Percentiles rank a stretch among this genome's conserved stretches.
These are phyloP conservation scores for Pitta sordida DNA, from an alignment of 2,113 vertebrate genomes.

Conservation along the genomic window DNA sequence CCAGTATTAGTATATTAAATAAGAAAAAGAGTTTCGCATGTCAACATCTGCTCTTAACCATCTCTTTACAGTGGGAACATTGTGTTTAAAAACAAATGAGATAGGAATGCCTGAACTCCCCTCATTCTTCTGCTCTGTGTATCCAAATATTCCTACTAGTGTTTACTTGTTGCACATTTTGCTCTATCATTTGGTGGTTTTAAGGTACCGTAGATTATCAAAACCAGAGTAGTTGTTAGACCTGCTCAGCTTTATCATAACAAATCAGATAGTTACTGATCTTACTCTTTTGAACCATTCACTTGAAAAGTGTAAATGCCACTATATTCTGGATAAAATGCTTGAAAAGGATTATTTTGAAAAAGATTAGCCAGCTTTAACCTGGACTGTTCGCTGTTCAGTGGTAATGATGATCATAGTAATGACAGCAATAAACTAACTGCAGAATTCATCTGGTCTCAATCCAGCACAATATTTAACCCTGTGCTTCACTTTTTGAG, in stretches of 20 bases:
- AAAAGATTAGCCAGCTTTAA: neutral
- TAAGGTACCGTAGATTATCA: neutral
- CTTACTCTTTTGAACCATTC: neutral
- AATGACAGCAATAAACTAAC: neutral
- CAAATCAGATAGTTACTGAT: neutral
- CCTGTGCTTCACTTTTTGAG: neutral
- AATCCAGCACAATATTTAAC: neutral
- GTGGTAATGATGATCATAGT: neutral
- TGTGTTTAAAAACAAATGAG: constrained; percentile 23
- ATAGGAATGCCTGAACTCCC: neutral
- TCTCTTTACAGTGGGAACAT: neutral
- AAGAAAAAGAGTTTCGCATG: neutral
- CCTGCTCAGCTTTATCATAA: neutral
- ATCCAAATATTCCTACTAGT: neutral
- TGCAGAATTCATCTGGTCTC: neutral
- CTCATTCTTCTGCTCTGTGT: neutral
- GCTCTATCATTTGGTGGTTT: neutral
- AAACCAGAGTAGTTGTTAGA: neutral
- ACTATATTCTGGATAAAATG: neutral
- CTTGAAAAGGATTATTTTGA: neutral
- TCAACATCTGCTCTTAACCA: neutral
- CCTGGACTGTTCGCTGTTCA: neutral
- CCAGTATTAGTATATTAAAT: constrained; percentile 45
- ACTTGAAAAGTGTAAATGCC: neutral
- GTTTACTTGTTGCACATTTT: neutral